phyloP scores from a whole-genome alignment of 1,140 invertebrate genomes.

The Drosophila saltans region DNA sequence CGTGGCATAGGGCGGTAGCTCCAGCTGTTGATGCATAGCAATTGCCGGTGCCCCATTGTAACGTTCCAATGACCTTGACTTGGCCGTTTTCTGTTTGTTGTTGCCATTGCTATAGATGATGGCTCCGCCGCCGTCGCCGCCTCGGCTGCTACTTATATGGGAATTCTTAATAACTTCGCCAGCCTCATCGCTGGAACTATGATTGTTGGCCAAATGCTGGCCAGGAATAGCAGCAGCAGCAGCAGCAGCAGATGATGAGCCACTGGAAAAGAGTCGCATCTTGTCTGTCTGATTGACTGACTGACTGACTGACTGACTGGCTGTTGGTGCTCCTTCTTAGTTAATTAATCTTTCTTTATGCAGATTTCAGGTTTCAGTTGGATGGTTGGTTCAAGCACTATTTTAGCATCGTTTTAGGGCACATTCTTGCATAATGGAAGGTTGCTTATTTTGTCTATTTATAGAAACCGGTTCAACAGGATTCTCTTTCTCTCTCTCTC shows the following conservation, averaged over 20 bases:
- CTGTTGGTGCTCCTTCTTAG: neutral
- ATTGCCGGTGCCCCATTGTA: slow-evolving; percentile 75
- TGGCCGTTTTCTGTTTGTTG: slow-evolving; percentile 36
- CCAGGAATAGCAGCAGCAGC: slow-evolving; percentile 17
- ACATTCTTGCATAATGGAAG: slow-evolving; percentile 80
- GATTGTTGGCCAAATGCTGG: slow-evolving; percentile 1
- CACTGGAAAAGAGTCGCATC: slow-evolving; percentile 56
- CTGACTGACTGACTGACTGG: too few relatives aligned
- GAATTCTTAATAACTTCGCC: slow-evolving; percentile 69
- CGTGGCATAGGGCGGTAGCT: slow-evolving; percentile 66
- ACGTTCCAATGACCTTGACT: slow-evolving; percentile 82
- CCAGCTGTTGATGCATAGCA: slow-evolving; percentile 47
- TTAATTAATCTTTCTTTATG: slow-evolving; percentile 76
- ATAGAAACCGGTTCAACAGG: slow-evolving; percentile 73
- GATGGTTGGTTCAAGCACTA: slow-evolving; percentile 24
- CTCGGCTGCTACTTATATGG: slow-evolving; percentile 40
- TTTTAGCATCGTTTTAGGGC: slow-evolving; percentile 78
- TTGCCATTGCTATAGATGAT: slow-evolving; percentile 39
- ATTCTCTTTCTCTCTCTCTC: slow-evolving; percentile 37
- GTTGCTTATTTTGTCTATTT: slow-evolving; percentile 68
- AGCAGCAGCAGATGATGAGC: too few relatives aligned
- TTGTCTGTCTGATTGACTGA: neutral
- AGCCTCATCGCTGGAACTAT: slow-evolving; percentile 65
- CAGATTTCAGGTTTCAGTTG: slow-evolving; percentile 70
- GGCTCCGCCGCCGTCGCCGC: slow-evolving; percentile 39